phyloP scores from a whole-genome alignment of 1,140 invertebrate species.

The Drosophila arawakana region DNA sequence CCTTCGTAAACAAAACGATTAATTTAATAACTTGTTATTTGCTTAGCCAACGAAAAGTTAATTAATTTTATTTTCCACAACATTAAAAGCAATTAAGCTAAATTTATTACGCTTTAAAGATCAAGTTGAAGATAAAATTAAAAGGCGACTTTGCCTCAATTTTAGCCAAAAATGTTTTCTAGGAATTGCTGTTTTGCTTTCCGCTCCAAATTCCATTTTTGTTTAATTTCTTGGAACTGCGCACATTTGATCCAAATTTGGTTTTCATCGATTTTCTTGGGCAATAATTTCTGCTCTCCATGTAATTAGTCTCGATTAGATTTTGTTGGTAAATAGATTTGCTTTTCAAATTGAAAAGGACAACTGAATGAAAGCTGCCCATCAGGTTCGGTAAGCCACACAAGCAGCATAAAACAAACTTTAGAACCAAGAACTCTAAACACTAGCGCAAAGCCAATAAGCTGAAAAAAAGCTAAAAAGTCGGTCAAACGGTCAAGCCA shows the following conservation, averaged over 20 bases:
- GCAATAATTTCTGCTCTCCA: too few species aligned
- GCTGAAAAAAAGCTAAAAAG: slow-evolving; percentile 25
- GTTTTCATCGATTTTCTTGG: neutral
- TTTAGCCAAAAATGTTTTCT: neutral
- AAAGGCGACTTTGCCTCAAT: neutral
- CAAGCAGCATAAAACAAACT: slow-evolving; percentile 11
- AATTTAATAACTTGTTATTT: slow-evolving; percentile 23
- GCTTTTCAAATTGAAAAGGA: neutral
- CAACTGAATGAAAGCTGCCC: neutral
- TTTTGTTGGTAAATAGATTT: neutral
- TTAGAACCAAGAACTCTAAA: slow-evolving; percentile 10
- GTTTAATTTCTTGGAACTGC: neutral
- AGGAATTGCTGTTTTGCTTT: too few species aligned
- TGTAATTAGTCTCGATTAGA: too few species aligned
- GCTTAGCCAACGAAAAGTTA: neutral
- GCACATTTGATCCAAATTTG: neutral
- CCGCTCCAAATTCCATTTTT: too few species aligned
- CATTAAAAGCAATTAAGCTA: neutral
- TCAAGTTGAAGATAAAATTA: neutral
- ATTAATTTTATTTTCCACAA: neutral
- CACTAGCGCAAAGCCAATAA: slow-evolving; percentile 9
- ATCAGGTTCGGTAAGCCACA: neutral
- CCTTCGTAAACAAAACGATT: slow-evolving; percentile 12
- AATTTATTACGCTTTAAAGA: too few species aligned
- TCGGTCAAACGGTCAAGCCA: slow-evolving; percentile 46